A percentile compares a stretch with the other conserved stretches of the same genome.
Conservation (phyloP, 2,113 vertebrate genomes). For the Pomatorhinus ruficollis region DNA sequence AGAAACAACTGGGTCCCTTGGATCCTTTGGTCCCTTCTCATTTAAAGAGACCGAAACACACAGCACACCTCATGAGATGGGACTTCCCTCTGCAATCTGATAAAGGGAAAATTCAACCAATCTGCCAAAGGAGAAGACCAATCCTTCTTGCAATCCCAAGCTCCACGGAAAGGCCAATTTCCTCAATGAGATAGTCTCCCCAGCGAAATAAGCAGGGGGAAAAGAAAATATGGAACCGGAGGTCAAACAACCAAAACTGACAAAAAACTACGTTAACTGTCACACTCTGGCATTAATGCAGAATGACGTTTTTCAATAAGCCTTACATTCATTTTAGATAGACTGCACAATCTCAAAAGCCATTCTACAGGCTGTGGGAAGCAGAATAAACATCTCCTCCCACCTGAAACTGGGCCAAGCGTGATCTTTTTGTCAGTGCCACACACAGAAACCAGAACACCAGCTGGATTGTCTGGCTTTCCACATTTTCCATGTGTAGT, state of each 20-base stretch:
- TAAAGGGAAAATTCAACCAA: neutral
- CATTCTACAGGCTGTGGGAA: neutral
- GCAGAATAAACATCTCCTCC: neutral
- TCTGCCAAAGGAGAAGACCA: neutral
- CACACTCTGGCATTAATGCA: neutral
- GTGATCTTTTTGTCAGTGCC: neutral
- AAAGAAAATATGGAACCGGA: neutral
- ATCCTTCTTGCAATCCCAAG: neutral
- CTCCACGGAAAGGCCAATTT: neutral
- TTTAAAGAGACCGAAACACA: neutral
- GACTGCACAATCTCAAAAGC: neutral
- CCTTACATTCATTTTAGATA: neutral
- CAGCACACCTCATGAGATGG: neutral
- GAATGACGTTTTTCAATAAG: neutral
- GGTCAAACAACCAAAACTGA: neutral
- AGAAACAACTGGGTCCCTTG: neutral
- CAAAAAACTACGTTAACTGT: neutral
- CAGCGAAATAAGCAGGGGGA: neutral
- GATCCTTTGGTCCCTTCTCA: neutral
- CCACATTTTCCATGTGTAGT: constrained; percentile 8
- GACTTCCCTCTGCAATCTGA: neutral
- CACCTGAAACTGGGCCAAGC: neutral
- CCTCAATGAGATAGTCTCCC: neutral
- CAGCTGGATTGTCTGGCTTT: neutral
- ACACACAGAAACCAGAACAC: neutral